phyloP scores from a whole-genome alignment of 2,888 invertebrate species.

The Cosmopolites sordidus region DNA sequence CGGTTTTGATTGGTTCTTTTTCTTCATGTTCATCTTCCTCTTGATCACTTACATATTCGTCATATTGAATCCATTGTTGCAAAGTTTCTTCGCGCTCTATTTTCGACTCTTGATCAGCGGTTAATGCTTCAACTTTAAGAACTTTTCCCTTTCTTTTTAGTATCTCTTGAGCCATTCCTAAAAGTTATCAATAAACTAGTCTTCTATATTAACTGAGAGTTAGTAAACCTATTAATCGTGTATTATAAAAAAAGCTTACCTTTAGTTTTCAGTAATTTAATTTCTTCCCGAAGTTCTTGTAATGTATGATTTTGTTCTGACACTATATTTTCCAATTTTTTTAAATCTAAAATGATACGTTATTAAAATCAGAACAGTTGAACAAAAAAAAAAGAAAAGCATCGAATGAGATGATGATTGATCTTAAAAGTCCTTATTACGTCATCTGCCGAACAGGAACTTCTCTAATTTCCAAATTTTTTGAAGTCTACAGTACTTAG shows the following conservation, averaged over 20 bases:
- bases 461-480: no score
- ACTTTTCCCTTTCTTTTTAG: conserved; percentile 22
- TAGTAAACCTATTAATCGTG: no score
- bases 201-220: no score
- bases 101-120: not conserved
- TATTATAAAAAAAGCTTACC: conserved; percentile 28
- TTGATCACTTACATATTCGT: conserved; percentile 19
- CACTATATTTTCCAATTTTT: conserved; percentile 45
- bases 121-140: not conserved
- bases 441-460: no score
- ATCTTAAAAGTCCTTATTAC: no score
- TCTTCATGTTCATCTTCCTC: conserved; percentile 19
- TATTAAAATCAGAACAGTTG: no score
- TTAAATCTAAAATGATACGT: conserved; percentile 37
- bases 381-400: no score
- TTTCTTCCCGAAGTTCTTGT: conserved; percentile 37
- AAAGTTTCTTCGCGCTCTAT: not conserved
- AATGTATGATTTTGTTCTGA: conserved; percentile 45
- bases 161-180: conserved; percentile 22
- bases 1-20: conserved; percentile 25
- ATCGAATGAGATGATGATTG: no score
- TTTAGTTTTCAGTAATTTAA: conserved; percentile 42
- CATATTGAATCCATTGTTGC: conserved; percentile 1
- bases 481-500: no score
- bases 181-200: no score